phyloP scores from a whole-genome alignment of 2,797 vertebrate species.

The Tarsius wallacei region DNA sequence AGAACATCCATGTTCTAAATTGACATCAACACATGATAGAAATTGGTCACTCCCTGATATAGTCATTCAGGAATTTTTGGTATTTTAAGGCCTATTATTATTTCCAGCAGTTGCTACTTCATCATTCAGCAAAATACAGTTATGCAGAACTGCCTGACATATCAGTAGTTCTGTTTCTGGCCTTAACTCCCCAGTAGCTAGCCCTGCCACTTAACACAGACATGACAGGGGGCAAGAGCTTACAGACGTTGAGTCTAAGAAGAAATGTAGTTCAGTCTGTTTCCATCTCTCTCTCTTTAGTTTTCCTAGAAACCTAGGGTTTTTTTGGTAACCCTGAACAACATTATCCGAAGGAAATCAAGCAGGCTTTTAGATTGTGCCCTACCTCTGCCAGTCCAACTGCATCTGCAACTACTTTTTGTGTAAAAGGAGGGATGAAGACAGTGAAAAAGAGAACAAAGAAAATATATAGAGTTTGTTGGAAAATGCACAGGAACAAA shows the following conservation, averaged over 20 bases:
- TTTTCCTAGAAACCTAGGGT: neutral
- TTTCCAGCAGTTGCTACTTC: constrained; percentile 84
- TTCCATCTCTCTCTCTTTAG: neutral
- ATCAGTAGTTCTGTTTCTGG: constrained; percentile 35
- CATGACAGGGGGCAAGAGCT: neutral
- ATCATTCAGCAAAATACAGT: constrained; percentile 82
- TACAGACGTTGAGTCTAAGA: neutral
- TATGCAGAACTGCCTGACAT: constrained; percentile 69
- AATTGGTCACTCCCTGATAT: constrained; percentile 82
- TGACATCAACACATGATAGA: constrained; percentile 85
- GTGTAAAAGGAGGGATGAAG: neutral
- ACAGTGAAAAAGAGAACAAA: neutral
- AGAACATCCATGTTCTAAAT: constrained; percentile 78
- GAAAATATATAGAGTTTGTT: neutral
- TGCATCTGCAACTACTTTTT: neutral
- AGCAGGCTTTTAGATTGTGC: neutral
- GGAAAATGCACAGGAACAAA: neutral
- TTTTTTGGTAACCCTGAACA: neutral
- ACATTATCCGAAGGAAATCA: constrained; percentile 25
- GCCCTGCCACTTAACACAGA: constrained; percentile 13
- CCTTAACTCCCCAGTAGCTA: constrained; percentile 47
- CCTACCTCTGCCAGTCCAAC: neutral
- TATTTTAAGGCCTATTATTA: constrained; percentile 85
- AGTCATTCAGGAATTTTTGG: constrained; percentile 84
- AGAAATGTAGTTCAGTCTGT: neutral